These are phyloP conservation scores for Xiphorhynchus elegans DNA, from an alignment of 2,113 vertebrate genomes.

Conservation along the genomic window DNA sequence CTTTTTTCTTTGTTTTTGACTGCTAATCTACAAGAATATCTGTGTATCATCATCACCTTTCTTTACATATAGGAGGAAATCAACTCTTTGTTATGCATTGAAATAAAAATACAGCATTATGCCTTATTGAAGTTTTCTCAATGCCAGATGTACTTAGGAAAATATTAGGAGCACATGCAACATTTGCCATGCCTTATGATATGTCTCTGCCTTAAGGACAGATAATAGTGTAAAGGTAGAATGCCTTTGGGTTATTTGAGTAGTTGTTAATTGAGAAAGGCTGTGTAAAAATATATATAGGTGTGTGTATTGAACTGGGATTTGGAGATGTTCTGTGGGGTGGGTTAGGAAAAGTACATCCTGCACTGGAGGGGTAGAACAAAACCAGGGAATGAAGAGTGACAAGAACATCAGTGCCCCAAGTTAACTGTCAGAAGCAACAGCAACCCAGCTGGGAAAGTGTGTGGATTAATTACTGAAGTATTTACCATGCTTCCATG, in stretches of 20 bases:
- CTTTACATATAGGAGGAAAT: not conserved
- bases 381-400: not conserved
- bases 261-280: not conserved
- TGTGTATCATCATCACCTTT: not conserved
- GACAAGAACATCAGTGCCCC: not conserved
- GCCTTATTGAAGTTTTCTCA: not conserved
- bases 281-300: not conserved
- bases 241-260: not conserved
- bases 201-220: not conserved
- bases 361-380: not conserved
- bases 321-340: not conserved
- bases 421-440: not conserved
- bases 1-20: not conserved
- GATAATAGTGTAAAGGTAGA: not conserved
- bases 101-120: not conserved
- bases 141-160: not conserved
- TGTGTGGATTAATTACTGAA: not conserved
- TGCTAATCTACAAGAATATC: not conserved
- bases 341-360: not conserved
- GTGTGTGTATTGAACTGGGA: not conserved
- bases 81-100: not conserved
- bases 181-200: constrained; percentile 5
- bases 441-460: not conserved
- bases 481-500: not conserved
- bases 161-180: not conserved